These are phyloP conservation scores for Agapostemon virescens DNA, from an alignment of 2,888 invertebrate species.

Conservation along the genomic window DNA sequence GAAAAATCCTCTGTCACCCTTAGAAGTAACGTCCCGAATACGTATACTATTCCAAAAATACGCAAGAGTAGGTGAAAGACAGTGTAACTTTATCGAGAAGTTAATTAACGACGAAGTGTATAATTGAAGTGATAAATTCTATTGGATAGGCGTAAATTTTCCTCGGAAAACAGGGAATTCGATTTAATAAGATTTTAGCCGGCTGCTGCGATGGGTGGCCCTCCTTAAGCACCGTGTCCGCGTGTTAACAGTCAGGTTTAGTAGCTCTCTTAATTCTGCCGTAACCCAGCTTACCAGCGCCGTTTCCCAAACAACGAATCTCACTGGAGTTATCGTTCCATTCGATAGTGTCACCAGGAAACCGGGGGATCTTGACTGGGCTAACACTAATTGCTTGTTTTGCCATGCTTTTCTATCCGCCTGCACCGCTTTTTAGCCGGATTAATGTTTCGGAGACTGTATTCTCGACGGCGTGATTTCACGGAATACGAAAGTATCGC, in stretches of 20 bases:
- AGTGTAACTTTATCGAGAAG: neutral
- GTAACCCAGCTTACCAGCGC: neutral
- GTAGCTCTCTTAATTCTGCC: slow-evolving; percentile 21
- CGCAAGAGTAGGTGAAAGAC: neutral
- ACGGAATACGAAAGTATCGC: slow-evolving; percentile 16
- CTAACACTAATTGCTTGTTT: slow-evolving; percentile 39
- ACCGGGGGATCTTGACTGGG: neutral
- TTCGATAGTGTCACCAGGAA: slow-evolving; percentile 19
- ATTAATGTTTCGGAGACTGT: slow-evolving; percentile 45
- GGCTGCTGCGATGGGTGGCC: neutral
- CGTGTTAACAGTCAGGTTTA: slow-evolving; percentile 28
- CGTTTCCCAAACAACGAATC: slow-evolving; percentile 13
- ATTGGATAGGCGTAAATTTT: neutral
- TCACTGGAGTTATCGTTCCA: slow-evolving; percentile 22
- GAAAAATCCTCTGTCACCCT: no score
- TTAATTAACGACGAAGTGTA: neutral
- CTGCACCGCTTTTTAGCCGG: slow-evolving; percentile 38
- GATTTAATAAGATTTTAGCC: slow-evolving; percentile 35
- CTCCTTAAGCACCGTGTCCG: neutral
- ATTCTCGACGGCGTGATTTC: slow-evolving; percentile 21
- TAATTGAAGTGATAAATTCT: slow-evolving; percentile 18
- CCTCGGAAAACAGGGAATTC: slow-evolving; percentile 15
- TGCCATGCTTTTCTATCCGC: slow-evolving; percentile 22
- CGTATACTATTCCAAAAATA: neutral
- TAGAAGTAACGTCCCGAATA: no score